Percentiles rank a stretch among this genome's conserved stretches.
Evolutionary conservation across 2,113 vertebrate genomes (phyloP).

Genomic region (Clarias batrachus): DNA sequence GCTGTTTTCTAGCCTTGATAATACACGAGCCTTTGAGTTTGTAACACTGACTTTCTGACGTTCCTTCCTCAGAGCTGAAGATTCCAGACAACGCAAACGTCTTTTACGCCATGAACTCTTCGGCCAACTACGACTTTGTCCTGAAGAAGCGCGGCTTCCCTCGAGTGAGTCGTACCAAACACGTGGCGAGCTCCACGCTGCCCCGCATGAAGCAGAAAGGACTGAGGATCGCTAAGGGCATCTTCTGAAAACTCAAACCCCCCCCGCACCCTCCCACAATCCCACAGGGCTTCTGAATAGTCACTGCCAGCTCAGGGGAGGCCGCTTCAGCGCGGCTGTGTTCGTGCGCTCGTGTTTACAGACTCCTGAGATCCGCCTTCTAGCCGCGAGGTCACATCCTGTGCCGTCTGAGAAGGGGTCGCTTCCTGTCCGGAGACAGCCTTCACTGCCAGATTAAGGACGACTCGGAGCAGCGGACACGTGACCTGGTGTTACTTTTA

Average conservation of each 20-base stretch:
- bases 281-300: neutral
- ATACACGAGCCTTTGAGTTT: neutral
- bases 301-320: slow-evolving; percentile 36
- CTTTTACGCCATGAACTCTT: slow-evolving; percentile 98
- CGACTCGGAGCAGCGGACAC: neutral
- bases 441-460: slow-evolving; percentile 24
- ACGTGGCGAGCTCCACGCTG: slow-evolving; percentile 90
- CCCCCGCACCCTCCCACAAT: neutral
- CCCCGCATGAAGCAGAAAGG: slow-evolving; percentile 98
- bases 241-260: slow-evolving; percentile 79
- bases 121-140: slow-evolving; percentile 96
- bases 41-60: neutral
- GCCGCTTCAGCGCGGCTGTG: neutral
- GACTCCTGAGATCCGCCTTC: slow-evolving; percentile 3
- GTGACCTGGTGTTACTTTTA: slow-evolving; percentile 26
- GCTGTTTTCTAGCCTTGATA: too few species aligned
- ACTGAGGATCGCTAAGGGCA: slow-evolving; percentile 94
- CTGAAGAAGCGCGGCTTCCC: slow-evolving; percentile 85
- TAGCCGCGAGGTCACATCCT: slow-evolving; percentile 23
- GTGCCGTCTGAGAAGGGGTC: neutral
- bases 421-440: slow-evolving; percentile 18
- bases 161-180: slow-evolving; percentile 83
- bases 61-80: slow-evolving; percentile 79
- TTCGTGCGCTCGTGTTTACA: slow-evolving; percentile 40
- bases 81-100: slow-evolving; percentile 97